Conservation (phyloP, 2,113 vertebrate genomes). For the Falcunculus frontatus region DNA sequence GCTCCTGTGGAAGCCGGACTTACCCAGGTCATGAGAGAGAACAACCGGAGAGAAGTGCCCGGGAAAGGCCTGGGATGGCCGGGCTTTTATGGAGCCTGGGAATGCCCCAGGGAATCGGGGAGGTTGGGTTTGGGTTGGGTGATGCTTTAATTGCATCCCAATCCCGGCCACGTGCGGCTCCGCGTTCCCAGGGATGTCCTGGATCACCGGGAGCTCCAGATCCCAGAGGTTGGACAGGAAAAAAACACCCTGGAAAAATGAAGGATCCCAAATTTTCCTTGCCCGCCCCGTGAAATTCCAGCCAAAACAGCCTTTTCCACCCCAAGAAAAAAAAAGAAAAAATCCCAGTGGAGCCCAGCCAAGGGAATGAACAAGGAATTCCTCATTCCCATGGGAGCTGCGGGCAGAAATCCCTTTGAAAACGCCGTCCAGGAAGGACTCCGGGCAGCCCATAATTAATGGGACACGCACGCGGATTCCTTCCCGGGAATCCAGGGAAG, state of each 20-base stretch:
- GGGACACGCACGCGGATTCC: background rate
- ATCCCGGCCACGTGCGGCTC: constrained; percentile 19
- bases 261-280: background rate
- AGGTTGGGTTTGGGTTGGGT: background rate
- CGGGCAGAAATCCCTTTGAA: background rate
- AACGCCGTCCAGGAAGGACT: background rate
- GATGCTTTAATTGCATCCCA: constrained; percentile 33
- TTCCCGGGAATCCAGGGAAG: background rate
- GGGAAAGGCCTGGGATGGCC: background rate
- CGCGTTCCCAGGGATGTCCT: background rate
- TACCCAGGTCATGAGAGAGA: constrained; percentile 39
- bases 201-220: accelerated
- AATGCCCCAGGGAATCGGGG: constrained; percentile 12
- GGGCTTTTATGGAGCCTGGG: constrained; percentile 34
- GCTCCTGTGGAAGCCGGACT: constrained; percentile 1
- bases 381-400: background rate
- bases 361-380: background rate
- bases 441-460: background rate
- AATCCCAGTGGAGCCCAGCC: background rate
- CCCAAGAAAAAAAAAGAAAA: background rate
- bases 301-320: accelerated
- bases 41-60: background rate
- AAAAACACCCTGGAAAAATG: no score
- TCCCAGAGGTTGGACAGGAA: accelerated
- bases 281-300: background rate